These are phyloP conservation scores for Perizoma flavofasciatum DNA, from an alignment of 2,888 invertebrate species.

Conservation along the genomic window DNA sequence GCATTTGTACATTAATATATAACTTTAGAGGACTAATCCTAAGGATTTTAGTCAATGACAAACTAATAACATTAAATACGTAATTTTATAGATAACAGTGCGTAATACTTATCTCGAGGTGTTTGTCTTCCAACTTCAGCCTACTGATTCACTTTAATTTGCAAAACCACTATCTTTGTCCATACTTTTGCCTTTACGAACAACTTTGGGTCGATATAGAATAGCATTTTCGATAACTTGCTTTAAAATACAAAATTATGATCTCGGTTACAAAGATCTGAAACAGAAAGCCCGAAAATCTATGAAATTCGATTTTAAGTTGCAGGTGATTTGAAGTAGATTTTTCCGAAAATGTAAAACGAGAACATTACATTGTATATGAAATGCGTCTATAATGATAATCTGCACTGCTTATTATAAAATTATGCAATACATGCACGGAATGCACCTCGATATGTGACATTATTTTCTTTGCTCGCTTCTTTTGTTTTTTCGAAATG, in stretches of 20 bases:
- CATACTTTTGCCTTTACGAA: slow-evolving; percentile 18
- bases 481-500: slow-evolving; percentile 57
- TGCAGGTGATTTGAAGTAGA: slow-evolving; percentile 31
- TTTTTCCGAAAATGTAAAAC: slow-evolving; percentile 24
- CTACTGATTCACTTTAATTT: slow-evolving; percentile 33
- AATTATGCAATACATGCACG: slow-evolving; percentile 73
- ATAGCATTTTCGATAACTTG: slow-evolving; percentile 7
- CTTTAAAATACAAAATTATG: not conserved
- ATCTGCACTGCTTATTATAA: slow-evolving; percentile 78
- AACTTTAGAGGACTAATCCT: slow-evolving; percentile 49
- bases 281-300: slow-evolving; percentile 7
- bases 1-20: slow-evolving; percentile 43
- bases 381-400: slow-evolving; percentile 59
- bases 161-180: slow-evolving; percentile 24
- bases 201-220: slow-evolving; percentile 22
- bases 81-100: slow-evolving; percentile 65
- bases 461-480: slow-evolving; percentile 71
- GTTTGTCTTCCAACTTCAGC: slow-evolving; percentile 37
- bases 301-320: slow-evolving; percentile 27
- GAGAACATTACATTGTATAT: slow-evolving; percentile 46
- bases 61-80: slow-evolving; percentile 51
- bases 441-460: slow-evolving; percentile 66
- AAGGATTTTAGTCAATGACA: slow-evolving; percentile 43
- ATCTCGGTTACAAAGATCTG: not conserved
- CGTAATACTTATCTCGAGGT: slow-evolving; percentile 47